A percentile compares a stretch with the other conserved stretches of the same genome.
Conservation (phyloP, 2,113 vertebrate genomes). For the Hemiscyllium ocellatum region DNA sequence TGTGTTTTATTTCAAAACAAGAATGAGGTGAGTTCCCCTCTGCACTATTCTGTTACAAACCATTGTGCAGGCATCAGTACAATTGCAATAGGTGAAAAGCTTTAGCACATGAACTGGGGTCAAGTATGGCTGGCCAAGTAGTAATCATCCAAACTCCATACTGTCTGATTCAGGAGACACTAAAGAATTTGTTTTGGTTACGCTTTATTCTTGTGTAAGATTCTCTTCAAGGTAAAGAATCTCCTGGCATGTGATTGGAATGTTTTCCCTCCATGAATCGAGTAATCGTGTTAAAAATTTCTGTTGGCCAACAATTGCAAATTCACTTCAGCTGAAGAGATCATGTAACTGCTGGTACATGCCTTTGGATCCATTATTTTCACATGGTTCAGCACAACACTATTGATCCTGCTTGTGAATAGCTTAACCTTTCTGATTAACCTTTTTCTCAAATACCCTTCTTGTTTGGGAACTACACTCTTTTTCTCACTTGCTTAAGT, state of each 20-base stretch:
- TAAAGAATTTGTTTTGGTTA: neutral
- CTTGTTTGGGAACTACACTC: no score
- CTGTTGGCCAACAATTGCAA: neutral
- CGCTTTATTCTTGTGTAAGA: neutral
- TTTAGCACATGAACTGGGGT: neutral
- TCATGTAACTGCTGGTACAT: neutral
- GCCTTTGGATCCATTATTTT: neutral
- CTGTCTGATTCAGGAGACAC: neutral
- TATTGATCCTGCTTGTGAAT: neutral
- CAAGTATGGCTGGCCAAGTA: neutral
- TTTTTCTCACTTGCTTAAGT: neutral
- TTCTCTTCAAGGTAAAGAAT: neutral
- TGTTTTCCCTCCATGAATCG: neutral
- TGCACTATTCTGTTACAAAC: neutral
- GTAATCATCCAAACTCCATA: neutral
- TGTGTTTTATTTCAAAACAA: neutral
- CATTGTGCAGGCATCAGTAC: neutral
- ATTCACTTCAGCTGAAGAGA: neutral
- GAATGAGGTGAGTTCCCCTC: neutral
- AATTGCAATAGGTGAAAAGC: neutral
- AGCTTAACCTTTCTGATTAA: neutral
- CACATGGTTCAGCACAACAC: neutral
- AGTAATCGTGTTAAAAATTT: neutral
- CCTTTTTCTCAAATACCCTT: neutral
- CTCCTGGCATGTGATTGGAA: neutral